Evolutionary conservation across 1,140 invertebrate species (phyloP), one percentile per base, ranked within the genome.

Genomic region (Popillia japonica): DNA sequence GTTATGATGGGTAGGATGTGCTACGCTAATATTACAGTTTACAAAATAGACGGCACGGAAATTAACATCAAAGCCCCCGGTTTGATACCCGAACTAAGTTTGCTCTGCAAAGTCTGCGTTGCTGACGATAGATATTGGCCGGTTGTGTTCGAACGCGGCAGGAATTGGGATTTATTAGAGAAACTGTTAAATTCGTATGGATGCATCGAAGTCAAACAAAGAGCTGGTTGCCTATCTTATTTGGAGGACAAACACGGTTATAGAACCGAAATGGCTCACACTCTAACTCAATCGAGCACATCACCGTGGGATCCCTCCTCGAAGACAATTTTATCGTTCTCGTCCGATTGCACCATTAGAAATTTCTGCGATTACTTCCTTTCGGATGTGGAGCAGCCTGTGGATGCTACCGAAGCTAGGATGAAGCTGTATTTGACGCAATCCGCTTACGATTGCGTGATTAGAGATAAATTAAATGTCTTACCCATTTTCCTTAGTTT

Each of bases 81-180:
- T 84, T 90, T 98, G 34, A 86, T 99, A 48, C 96, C 97, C 0
- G 94, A 98, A 83, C 85, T 98, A 55, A 88, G 92, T 82, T 91
- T 89, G 9, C 86, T 99, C 10, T 89, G 91, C 81, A 92, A 93
- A 87, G 94, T 97, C 23, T 90, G 91, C 78, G 89, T 97, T 0
- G 90, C 93, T 79, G 96, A 97, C 85, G 91, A 93, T 40, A 89
- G 96, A 78, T 98, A 98, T 86, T 97, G 95, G 95, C 92, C 94
- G 1, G 93, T 97, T 55, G 89, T 91, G 0, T 98, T 97, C 87
- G 91, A 94, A 80, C 89, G 92, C 76, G 91, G 92, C 20, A 90
- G 93, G 73, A 97, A 97, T 86, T 97, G 96, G 95, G 90, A 94
- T 81, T 91, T 92, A 74, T 86, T 97, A 48, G 88, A 92, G 91